Percentiles rank a stretch among this genome's conserved stretches.
Conservation (phyloP, 2,888 invertebrate species). For the Iphiclides podalirius region DNA sequence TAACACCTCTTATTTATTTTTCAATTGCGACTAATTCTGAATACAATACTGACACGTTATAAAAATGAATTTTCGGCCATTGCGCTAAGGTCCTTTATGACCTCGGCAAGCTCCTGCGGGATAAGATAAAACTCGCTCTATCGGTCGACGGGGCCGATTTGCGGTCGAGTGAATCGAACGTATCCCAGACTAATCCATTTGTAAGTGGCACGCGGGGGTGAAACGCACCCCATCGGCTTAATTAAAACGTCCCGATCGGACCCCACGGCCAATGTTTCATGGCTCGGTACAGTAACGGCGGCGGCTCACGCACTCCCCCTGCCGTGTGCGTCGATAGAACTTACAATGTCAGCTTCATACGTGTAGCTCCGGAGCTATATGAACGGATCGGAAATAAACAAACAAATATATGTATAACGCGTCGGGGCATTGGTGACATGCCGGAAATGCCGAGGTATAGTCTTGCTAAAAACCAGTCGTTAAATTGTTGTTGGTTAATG, state of each 20-base stretch:
- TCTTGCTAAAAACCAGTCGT: too few species aligned
- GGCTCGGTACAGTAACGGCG: slow-evolving; percentile 27
- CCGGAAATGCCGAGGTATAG: too few species aligned
- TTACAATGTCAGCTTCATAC: too few species aligned
- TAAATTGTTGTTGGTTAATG: too few species aligned
- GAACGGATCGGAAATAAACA: too few species aligned
- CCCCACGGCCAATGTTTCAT: slow-evolving; percentile 37
- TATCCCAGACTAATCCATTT: slow-evolving; percentile 70
- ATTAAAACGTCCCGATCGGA: slow-evolving; percentile 60
- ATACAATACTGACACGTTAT: too few species aligned
- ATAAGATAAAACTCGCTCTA: slow-evolving; percentile 21
- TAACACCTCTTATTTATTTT: not conserved
- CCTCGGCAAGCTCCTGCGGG: not conserved
- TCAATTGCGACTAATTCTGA: not conserved
- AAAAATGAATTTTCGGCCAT: too few species aligned
- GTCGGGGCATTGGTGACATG: too few species aligned
- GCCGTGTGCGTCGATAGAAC: not conserved
- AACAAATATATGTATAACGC: too few species aligned
- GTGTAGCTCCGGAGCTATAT: too few species aligned
- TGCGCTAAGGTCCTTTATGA: not conserved
- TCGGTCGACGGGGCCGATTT: slow-evolving; percentile 23
- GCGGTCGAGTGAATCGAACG: slow-evolving; percentile 51
- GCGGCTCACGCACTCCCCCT: slow-evolving; percentile 10
- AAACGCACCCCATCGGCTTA: slow-evolving; percentile 56
- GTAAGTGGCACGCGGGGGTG: slow-evolving; percentile 36